phyloP scores from a whole-genome alignment of 2,113 vertebrate genomes.

The Phyllostomus discolor region DNA sequence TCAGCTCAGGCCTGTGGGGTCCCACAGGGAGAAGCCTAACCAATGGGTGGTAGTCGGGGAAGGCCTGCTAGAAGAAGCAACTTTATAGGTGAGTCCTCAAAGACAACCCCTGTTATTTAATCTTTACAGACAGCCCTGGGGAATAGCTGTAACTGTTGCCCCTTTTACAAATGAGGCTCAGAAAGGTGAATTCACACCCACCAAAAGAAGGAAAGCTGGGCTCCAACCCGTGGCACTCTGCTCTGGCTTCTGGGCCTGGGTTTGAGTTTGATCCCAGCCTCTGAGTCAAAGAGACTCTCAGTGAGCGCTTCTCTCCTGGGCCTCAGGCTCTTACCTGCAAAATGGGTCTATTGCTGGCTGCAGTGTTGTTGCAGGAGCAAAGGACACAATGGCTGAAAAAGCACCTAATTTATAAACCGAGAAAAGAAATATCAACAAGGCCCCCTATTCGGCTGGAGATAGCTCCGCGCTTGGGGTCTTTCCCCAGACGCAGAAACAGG shows the following conservation, averaged over 20 bases:
- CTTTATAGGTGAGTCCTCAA: background rate
- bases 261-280: background rate
- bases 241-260: background rate
- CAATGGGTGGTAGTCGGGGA: background rate
- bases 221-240: background rate
- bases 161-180: background rate
- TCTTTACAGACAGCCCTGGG: background rate
- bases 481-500: background rate
- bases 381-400: background rate
- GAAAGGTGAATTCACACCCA: background rate
- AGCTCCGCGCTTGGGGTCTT: background rate
- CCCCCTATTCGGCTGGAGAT: background rate
- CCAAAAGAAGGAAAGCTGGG: background rate
- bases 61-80: conserved; percentile 16
- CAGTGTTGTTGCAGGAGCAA: background rate
- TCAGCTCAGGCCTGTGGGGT: background rate
- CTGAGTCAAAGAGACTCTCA: background rate
- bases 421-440: background rate
- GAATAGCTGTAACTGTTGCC: background rate
- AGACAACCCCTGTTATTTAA: background rate
- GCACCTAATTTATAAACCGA: background rate
- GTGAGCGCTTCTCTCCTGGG: background rate
- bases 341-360: background rate
- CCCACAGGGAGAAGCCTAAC: background rate
- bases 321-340: background rate